Conservation (phyloP, 2,888 invertebrate genomes). For the Sphinx pinastri region DNA sequence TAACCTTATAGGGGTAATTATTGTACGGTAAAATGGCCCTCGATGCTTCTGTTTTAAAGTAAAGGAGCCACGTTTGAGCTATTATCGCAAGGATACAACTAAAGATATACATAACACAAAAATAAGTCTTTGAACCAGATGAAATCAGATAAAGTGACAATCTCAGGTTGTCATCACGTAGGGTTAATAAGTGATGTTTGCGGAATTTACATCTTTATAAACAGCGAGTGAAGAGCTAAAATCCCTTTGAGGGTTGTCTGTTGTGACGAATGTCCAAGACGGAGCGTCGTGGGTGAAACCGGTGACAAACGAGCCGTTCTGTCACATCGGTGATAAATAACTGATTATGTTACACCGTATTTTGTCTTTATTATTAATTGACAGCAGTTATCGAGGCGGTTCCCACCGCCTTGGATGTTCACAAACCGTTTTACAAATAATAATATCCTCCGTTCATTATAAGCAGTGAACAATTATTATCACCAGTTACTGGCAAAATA, state of each 20-base stretch:
- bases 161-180: conserved; percentile 74
- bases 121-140: conserved; percentile 65
- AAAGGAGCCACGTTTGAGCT: not conserved
- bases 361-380: conserved; percentile 80
- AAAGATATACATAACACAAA: conserved; percentile 42
- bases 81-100: conserved; percentile 4
- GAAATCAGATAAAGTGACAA: conserved; percentile 75
- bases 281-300: conserved; percentile 76
- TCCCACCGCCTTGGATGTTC: conserved; percentile 28
- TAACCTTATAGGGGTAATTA: conserved; percentile 45
- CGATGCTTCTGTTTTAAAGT: conserved; percentile 20
- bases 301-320: conserved; percentile 79
- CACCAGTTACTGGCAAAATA: conserved; percentile 58
- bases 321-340: conserved; percentile 81
- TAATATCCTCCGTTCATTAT: conserved; percentile 53
- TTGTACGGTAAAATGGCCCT: conserved; percentile 29
- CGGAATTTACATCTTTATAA: conserved; percentile 58
- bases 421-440: conserved; percentile 45
- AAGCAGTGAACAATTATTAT: conserved; percentile 61
- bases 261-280: conserved; percentile 73
- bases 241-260: conserved; percentile 44
- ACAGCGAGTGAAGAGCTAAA: conserved; percentile 58
- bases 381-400: conserved; percentile 70
- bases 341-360: conserved; percentile 81
- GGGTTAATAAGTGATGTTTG: conserved; percentile 58